phyloP scores from a whole-genome alignment of 2,797 vertebrate species.

The Rallus crepitans region DNA sequence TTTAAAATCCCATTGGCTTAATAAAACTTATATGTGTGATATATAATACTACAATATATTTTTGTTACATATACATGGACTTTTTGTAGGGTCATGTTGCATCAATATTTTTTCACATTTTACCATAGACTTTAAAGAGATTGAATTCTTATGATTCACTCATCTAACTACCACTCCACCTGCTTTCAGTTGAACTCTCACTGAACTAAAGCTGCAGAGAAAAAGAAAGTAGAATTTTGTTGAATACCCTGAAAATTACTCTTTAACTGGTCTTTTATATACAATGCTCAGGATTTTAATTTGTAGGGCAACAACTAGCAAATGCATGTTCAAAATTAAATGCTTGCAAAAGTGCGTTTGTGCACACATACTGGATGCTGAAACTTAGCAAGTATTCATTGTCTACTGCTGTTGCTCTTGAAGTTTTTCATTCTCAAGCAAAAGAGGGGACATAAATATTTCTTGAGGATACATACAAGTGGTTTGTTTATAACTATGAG shows the following conservation, averaged over 20 bases:
- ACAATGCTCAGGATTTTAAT: background rate
- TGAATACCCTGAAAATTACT: background rate
- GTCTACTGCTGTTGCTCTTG: background rate
- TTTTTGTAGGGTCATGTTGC: background rate
- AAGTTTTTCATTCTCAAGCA: background rate
- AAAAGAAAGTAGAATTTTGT: background rate
- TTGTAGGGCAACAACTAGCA: background rate
- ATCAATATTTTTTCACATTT: background rate
- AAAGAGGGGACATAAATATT: background rate
- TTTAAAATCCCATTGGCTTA: accelerated
- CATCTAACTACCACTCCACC: background rate
- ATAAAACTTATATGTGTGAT: background rate
- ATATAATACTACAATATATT: background rate
- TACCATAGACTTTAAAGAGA: background rate
- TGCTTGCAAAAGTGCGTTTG: background rate
- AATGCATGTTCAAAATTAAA: background rate
- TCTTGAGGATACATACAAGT: background rate
- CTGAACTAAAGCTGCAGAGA: background rate
- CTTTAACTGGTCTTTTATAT: background rate
- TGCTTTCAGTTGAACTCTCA: background rate
- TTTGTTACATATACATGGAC: background rate
- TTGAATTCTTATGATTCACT: background rate
- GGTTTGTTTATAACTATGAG: background rate
- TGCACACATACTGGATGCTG: background rate
- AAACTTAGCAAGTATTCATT: background rate